These are phyloP conservation scores for Synanthedon formicaeformis DNA, from an alignment of 2,888 invertebrate genomes.

Conservation along the genomic window DNA sequence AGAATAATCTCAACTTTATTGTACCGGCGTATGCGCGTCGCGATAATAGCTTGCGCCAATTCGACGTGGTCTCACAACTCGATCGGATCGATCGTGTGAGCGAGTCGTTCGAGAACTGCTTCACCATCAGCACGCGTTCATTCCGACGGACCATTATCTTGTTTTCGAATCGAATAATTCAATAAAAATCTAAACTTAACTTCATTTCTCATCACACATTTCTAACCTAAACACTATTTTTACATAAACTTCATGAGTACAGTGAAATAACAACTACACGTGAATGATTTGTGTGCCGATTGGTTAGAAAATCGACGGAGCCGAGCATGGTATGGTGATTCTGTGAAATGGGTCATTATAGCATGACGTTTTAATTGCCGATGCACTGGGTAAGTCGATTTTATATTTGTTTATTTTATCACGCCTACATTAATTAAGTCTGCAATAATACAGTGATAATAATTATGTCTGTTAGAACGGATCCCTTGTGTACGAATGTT, in stretches of 20 bases:
- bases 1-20: background rate
- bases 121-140: too few species aligned
- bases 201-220: too few species aligned
- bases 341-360: conserved; percentile 18
- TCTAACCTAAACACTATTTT: too few species aligned
- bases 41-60: conserved; percentile 36
- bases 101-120: background rate
- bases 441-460: background rate
- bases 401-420: background rate
- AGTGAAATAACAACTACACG: background rate
- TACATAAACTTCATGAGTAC: background rate
- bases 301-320: background rate
- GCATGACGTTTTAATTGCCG: background rate
- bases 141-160: too few species aligned
- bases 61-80: conserved; percentile 7
- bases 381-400: conserved; percentile 1
- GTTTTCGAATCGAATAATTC: too few species aligned
- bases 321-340: conserved; percentile 16
- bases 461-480: background rate
- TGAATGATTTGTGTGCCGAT: background rate
- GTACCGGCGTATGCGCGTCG: conserved; percentile 43
- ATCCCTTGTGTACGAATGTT: background rate
- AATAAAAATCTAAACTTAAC: too few species aligned
- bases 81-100: background rate
- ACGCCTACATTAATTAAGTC: background rate